These are phyloP conservation scores for Bovichtus diacanthus DNA, from an alignment of 2,797 vertebrate species.

Conservation along the genomic window DNA sequence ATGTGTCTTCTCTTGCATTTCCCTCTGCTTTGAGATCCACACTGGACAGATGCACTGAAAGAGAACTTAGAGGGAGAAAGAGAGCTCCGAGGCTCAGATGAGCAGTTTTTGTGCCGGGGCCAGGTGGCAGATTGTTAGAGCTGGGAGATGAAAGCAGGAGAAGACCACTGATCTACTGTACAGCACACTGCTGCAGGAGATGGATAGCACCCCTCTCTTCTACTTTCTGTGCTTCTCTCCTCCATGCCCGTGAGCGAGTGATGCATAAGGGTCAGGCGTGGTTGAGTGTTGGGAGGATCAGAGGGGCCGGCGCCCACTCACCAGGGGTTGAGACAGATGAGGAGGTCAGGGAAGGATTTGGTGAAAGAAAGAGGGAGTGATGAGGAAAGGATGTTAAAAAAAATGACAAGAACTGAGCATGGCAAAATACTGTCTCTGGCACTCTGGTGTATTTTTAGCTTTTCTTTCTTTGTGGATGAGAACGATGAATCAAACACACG, in stretches of 20 bases:
- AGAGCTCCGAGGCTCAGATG: slow-evolving; percentile 62
- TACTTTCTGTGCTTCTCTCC: slow-evolving; percentile 61
- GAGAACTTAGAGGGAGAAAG: slow-evolving; percentile 24
- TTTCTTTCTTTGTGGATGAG: not conserved
- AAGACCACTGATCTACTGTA: slow-evolving; percentile 73
- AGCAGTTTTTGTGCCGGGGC: slow-evolving; percentile 59
- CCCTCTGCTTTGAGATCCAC: slow-evolving; percentile 26
- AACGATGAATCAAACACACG: not conserved
- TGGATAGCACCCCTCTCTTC: slow-evolving; percentile 56
- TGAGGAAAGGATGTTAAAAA: slow-evolving; percentile 1
- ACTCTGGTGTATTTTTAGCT: slow-evolving; percentile 18
- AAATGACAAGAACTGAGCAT: slow-evolving; percentile 4
- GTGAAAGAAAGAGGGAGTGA: slow-evolving; percentile 8
- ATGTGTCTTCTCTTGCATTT: slow-evolving; percentile 9
- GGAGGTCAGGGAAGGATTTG: slow-evolving; percentile 52
- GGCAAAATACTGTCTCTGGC: slow-evolving; percentile 1
- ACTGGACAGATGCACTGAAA: slow-evolving; percentile 34
- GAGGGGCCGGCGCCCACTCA: slow-evolving; percentile 70
- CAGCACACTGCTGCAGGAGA: slow-evolving; percentile 61
- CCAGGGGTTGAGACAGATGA: slow-evolving; percentile 33
- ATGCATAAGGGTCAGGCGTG: slow-evolving; percentile 77
- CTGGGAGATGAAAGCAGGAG: slow-evolving; percentile 77
- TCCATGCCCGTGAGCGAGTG: slow-evolving; percentile 69
- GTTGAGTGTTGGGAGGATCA: slow-evolving; percentile 71
- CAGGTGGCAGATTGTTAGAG: slow-evolving; percentile 75